Percentiles rank a stretch among this genome's conserved stretches.
phyloP scores from a whole-genome alignment of 35 echinoderm and acorn worm genomes.

The Nesometra sesokonis region DNA sequence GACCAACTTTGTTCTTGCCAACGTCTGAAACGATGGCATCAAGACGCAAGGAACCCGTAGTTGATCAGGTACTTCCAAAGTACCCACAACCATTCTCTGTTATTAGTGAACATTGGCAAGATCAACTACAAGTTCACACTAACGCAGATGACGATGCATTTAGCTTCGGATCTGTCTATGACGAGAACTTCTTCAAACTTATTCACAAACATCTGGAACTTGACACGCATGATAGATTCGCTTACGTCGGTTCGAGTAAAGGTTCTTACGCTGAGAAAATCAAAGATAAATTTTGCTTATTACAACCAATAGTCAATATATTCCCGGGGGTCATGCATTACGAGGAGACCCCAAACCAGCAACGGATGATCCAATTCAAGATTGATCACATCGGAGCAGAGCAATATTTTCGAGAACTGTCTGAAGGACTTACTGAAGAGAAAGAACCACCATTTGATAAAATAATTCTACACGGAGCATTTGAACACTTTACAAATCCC shows the following conservation, averaged over 20 bases:
- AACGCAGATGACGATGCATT: constrained; percentile 42
- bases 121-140: constrained; percentile 36
- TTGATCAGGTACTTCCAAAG: constrained; percentile 21
- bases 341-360: constrained; percentile 73
- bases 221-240: constrained; percentile 84
- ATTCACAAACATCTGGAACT: constrained; percentile 96
- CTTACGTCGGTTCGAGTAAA: constrained; percentile 76
- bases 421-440: constrained; percentile 36
- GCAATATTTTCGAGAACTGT: constrained; percentile 82
- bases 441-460: constrained; percentile 88
- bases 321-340: constrained; percentile 87
- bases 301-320: constrained; percentile 92
- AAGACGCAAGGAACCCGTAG: too few species aligned
- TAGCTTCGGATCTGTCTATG: constrained; percentile 84
- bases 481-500: constrained; percentile 76
- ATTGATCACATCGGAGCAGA: constrained; percentile 74
- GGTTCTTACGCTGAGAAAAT: constrained; percentile 76
- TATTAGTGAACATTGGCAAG: constrained; percentile 79
- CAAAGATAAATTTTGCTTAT: constrained; percentile 80
- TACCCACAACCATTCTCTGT: constrained; percentile 81
- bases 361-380: constrained; percentile 62
- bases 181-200: constrained; percentile 63
- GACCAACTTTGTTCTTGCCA: too few species aligned
- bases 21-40: too few species aligned
- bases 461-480: constrained; percentile 73